phyloP scores from a whole-genome alignment of 2,888 invertebrate genomes.

The Dasypolia templi region DNA sequence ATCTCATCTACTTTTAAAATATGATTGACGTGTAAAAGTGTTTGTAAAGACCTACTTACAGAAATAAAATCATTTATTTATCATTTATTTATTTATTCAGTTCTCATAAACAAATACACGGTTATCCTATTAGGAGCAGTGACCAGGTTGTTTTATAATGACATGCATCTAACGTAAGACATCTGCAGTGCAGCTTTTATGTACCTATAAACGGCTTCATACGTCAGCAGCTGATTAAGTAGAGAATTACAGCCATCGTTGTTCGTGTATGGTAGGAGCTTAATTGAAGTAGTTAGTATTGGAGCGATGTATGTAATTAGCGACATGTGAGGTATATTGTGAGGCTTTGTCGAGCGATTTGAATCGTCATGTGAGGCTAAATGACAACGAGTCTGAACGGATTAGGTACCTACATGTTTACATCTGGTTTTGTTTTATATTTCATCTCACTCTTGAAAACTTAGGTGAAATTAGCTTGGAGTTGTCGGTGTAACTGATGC shows the following conservation, averaged over 20 bases:
- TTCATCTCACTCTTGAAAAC: not conserved
- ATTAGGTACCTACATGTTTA: not conserved
- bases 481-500: no score
- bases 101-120: slow-evolving; percentile 1
- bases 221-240: slow-evolving; percentile 6
- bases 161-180: slow-evolving; percentile 5
- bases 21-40: no score
- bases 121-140: slow-evolving; percentile 47
- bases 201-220: not conserved
- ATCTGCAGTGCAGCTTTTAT: slow-evolving; percentile 25
- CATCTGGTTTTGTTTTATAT: not conserved
- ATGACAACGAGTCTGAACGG: slow-evolving; percentile 11
- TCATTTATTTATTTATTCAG: no score
- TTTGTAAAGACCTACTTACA: no score
- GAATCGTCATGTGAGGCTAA: slow-evolving; percentile 8
- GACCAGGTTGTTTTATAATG: slow-evolving; percentile 52
- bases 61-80: no score
- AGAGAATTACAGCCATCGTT: slow-evolving; percentile 13
- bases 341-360: slow-evolving; percentile 27
- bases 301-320: slow-evolving; percentile 43
- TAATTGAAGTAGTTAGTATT: slow-evolving; percentile 27
- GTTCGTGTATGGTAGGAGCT: slow-evolving; percentile 4
- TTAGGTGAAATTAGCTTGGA: no score
- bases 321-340: slow-evolving; percentile 26
- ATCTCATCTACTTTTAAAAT: no score